These are phyloP conservation scores for Meloe dianella DNA, from an alignment of 2,888 invertebrate species.

Conservation along the genomic window DNA sequence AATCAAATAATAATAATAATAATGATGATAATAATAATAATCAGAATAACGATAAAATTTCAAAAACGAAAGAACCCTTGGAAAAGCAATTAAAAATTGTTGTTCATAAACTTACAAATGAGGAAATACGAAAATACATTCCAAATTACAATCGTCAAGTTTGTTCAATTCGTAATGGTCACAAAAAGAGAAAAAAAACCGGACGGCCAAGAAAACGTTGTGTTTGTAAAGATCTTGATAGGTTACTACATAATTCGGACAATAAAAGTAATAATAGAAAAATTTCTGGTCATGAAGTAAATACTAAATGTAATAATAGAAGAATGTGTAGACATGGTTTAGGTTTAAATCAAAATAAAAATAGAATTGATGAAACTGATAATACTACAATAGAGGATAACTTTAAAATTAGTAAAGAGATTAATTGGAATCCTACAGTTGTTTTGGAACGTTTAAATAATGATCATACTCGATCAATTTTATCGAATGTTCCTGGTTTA, in stretches of 20 bases:
- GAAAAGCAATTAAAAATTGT: slow-evolving; percentile 24
- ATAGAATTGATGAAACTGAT: not conserved
- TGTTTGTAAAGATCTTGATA: slow-evolving; percentile 1
- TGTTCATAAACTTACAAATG: slow-evolving; percentile 22
- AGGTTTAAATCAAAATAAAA: not conserved
- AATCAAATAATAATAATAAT: not conserved
- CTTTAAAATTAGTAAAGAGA: not conserved
- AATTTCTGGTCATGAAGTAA: not conserved
- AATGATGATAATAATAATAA: not conserved
- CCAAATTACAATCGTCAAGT: slow-evolving; percentile 15
- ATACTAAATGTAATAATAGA: not conserved
- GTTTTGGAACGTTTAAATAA: slow-evolving; percentile 41
- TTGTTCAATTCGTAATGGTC: slow-evolving; percentile 14
- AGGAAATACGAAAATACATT: slow-evolving; percentile 27
- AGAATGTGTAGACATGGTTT: not conserved
- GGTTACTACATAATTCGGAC: not conserved
- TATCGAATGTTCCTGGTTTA: slow-evolving; percentile 65
- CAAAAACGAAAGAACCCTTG: not conserved
- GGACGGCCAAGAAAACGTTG: slow-evolving; percentile 22
- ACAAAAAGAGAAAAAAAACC: slow-evolving; percentile 8
- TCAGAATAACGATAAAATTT: not conserved
- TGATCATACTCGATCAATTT: slow-evolving; percentile 45
- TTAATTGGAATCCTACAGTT: slow-evolving; percentile 21
- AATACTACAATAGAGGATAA: not conserved
- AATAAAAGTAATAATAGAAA: not conserved